phyloP scores from a whole-genome alignment of 1,140 invertebrate species.

The Drosophila mojavensis region DNA sequence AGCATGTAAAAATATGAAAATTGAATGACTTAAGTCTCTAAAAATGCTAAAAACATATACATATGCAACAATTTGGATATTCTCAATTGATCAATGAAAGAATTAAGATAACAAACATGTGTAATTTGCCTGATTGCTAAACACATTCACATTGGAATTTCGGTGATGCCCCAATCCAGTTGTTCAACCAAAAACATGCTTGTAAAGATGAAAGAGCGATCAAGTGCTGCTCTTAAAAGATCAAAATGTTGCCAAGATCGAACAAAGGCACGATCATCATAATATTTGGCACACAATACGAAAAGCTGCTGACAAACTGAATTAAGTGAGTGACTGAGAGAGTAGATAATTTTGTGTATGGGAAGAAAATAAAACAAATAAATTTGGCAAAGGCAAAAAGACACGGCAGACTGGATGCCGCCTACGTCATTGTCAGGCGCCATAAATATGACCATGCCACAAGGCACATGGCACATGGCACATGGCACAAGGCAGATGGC shows the following conservation, averaged over 20 bases:
- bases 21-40: no score
- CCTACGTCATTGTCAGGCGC: slow-evolving; percentile 69
- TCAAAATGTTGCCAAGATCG: slow-evolving; percentile 45
- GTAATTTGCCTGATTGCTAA: neutral
- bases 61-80: neutral
- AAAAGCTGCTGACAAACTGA: slow-evolving; percentile 48
- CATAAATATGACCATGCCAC: slow-evolving; percentile 38
- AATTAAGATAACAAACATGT: neutral
- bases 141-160: neutral
- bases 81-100: neutral
- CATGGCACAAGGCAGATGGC: neutral
- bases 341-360: neutral
- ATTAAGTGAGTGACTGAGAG: slow-evolving; percentile 7
- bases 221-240: slow-evolving; percentile 29
- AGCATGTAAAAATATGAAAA: no score
- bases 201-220: slow-evolving; percentile 46
- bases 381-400: slow-evolving; percentile 11
- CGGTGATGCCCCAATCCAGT: neutral
- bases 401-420: slow-evolving; percentile 52
- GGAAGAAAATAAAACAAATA: neutral
- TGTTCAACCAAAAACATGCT: slow-evolving; percentile 6
- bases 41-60: neutral
- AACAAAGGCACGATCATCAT: slow-evolving; percentile 56
- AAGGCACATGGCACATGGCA: slow-evolving; percentile 18
- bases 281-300: slow-evolving; percentile 58